Conservation (phyloP, 92 coral and sea anemone genomes). For the Phenganax stokvisi region DNA sequence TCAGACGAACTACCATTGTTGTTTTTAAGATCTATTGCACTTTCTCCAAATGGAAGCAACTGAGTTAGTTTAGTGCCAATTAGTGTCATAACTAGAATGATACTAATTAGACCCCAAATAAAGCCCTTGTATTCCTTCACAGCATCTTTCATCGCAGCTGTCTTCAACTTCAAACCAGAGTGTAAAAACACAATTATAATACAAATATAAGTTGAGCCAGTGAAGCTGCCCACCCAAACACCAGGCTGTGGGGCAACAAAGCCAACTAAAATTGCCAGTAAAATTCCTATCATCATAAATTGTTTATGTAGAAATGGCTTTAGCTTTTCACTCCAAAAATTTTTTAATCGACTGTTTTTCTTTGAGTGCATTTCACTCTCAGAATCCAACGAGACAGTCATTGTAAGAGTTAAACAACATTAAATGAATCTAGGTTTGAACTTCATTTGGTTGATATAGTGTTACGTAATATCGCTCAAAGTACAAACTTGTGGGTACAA, state of each 20-base stretch:
- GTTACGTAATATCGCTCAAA: not conserved
- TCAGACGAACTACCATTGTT: conserved; percentile 32
- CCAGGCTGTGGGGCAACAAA: conserved; percentile 3
- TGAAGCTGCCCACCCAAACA: conserved; percentile 21
- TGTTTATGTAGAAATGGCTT: conserved; percentile 19
- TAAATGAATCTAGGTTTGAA: not conserved
- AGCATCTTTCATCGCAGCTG: conserved; percentile 82
- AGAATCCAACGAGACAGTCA: not conserved
- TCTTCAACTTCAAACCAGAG: conserved; percentile 72
- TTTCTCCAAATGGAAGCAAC: conserved; percentile 68
- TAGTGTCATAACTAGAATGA: conserved; percentile 64
- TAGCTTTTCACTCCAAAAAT: not conserved
- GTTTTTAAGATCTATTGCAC: not conserved
- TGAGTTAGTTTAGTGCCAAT: conserved; percentile 75
- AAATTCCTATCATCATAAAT: conserved; percentile 5
- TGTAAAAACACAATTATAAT: conserved; percentile 24
- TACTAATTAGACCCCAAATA: conserved; percentile 67
- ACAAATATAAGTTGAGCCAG: conserved; percentile 34
- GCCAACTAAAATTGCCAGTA: conserved; percentile 8
- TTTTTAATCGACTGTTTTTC: not conserved
- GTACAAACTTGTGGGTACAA: not conserved
- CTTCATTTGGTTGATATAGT: not conserved
- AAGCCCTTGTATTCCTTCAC: conserved; percentile 69
- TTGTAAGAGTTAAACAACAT: not conserved
- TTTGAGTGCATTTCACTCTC: not conserved